Evolutionary conservation across 2,888 invertebrate species (phyloP).

Genomic region (Biston betularia): DNA sequence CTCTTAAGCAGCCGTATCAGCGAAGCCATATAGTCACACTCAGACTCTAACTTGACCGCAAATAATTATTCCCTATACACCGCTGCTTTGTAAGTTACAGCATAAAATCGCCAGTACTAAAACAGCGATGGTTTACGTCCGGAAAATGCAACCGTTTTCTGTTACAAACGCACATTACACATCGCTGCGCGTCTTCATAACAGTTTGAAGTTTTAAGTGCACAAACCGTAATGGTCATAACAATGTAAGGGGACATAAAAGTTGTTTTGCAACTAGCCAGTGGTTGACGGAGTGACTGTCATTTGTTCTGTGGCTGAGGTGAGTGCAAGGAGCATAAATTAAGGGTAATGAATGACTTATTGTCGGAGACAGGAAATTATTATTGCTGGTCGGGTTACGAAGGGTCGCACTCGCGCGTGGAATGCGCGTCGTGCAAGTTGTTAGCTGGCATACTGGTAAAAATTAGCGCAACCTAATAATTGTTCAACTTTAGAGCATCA

Average conservation of each 20-base stretch:
- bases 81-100: conserved; percentile 5
- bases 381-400: conserved; percentile 73
- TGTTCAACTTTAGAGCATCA: neutral
- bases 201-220: conserved; percentile 43
- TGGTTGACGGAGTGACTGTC: neutral
- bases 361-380: conserved; percentile 83
- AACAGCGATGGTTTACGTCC: conserved; percentile 15
- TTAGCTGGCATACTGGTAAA: conserved; percentile 5
- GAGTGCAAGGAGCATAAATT: conserved; percentile 82
- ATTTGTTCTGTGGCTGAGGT: conserved; percentile 58
- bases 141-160: conserved; percentile 9
- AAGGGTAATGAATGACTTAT: conserved; percentile 85
- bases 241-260: conserved; percentile 46
- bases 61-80: conserved; percentile 41
- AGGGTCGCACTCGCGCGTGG: conserved; percentile 54
- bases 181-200: conserved; percentile 63
- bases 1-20: conserved; percentile 74
- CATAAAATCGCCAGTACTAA: neutral
- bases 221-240: conserved; percentile 54
- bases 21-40: conserved; percentile 73
- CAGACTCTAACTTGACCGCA: conserved; percentile 41
- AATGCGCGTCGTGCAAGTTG: conserved; percentile 12
- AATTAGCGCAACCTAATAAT: conserved; percentile 1
- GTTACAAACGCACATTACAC: conserved; percentile 45
- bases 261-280: conserved; percentile 58